Base-by-base conservation (phyloP, 30 jellyfish, hydroid and myxozoan species). In the Thelohanellus kitauei region DNA sequence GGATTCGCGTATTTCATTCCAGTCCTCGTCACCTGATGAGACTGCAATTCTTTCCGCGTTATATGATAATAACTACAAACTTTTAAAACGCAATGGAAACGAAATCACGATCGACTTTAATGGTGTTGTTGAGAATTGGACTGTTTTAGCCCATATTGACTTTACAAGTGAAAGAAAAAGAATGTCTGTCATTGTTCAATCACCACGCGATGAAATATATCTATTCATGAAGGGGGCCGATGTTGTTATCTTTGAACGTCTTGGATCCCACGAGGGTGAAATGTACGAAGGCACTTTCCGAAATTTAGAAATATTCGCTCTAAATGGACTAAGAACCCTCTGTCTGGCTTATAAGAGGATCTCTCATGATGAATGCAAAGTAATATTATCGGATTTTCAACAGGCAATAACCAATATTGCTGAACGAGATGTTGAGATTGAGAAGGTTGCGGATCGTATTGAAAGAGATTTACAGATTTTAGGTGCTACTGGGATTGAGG, bases 401-500 rank as follows among this genome's bases (percentile, higher is more conserved):
- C 47, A 46, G 30, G 91, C 91, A 17, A 58, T 84, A 48, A 61
- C 80, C 0, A 85, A 73, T 2, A 21, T 69, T 25, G 87, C 50
- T 19, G 73, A 69, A 38, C 56, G 91, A 38, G 91, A 60, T 2
- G 53, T 52, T 13, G 47, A 60, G 39, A 56, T 69, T 15, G 87
- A 48, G 13, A 86, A 52, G 13, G 87, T 64, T 0, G 51, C 60
- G 4, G 90, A 67, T 34, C 17, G 39, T 17, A 67, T 67, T 17
- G 90, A 67, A 54, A 67, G 54, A 52, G 54, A 67, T 24, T 30
- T 67, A 25, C 37, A 33, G 3, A 38, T 67, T 30, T 45, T 67
- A 0, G 90, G 90, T 13, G 90, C 90, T 27, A 60, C 90, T 0
- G 90, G 85, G 2, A 67, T 67, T 31, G 85, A 57, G 38, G 90